Base-by-base conservation (phyloP, 2,797 vertebrate genomes). In the Typhlichthys subterraneus region DNA sequence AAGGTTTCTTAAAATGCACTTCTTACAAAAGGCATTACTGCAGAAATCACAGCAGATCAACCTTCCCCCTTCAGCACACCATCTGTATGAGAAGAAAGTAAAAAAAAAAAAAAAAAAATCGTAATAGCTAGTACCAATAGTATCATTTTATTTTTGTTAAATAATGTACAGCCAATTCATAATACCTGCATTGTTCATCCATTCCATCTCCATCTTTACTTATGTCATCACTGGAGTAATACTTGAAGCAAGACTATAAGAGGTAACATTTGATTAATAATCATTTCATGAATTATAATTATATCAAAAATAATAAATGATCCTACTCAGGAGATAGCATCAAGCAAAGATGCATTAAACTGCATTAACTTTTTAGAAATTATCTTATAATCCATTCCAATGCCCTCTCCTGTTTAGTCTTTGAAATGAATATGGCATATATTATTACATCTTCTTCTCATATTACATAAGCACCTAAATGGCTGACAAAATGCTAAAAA, bases 21-120 rank as follows among this genome's bases (percentile, higher is more conserved):
- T 99, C 89, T 99, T 99, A 89, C 98, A 99, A 80, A 99, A 99
- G 76, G 98, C 97, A 47, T 99, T 99, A 81, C 96, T 97, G 81
- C 98, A 99, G 84, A 93, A 99, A 89, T 99, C 98, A 51, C 98
- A 99, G 83, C 97, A 99, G 85, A 99, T 98, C 75, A 99, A 73
- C 87, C 97, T 99, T 71, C 98, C 98, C 77, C 98, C 98, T 93
- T 99, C 98, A 76, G 98, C 98, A 87, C 98, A 99, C 98, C 98
- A 99, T 80, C 98, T 99, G 88, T 57, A 91, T 0, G 0, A 15
- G 80, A 1, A 42, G 15, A 61, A 75, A 15, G 0, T 23, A 2
- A 51, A 3, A n/a, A 4, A 33, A 46, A 3, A n/a, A 4, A 33
- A 46, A 29, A 23, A 17, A 17, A 29, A 23, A 6, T 1, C 38